Base-by-base conservation (phyloP, 1,140 invertebrate species). In the Artemia franciscana region DNA sequence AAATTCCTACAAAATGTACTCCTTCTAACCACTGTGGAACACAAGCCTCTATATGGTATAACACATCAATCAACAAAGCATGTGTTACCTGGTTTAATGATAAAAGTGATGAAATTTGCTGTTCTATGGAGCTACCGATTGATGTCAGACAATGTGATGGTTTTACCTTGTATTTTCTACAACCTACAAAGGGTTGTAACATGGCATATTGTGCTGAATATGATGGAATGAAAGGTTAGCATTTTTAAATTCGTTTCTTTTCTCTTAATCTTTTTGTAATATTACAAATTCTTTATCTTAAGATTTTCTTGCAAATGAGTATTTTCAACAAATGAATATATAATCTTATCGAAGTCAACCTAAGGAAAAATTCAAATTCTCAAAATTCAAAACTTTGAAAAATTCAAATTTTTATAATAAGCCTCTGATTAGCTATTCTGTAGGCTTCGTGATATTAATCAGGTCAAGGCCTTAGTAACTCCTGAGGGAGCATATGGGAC, bases 21-120 rank as follows among this genome's bases (percentile, higher is more conserved):
- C 26, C 65, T 28, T 58, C 63, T 18, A 66, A 66, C 60, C 63
- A 66, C 27, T 66, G 65, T 39, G 65, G 65, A 26, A 66, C 65
- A 1, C 65, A 66, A 25, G 65, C 65, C 27, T 62, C 65, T 15
- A 39, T 66, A 51, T 66, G 65, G 65, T 57, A 64, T 5, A 59
- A 51, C 23, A 24, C 61, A 15, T 24, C 39, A 23, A 25, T 18
- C 26, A 15, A 26, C 24, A 61, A 26, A 61, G 7, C 28, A 28
- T 27, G 26, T 30, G 23, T 24, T 51, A 23, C 39, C 5, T 25
- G 61, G 61, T 26, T 15, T 59, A 24, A 64, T 18, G 12, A 24
- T 18, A 24, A 56, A 21, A 57, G 59, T 59, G 62, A 65, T 12
- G 51, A 25, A 25, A 25, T 62, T 15, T 66, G 65, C 26, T 66